Evolutionary conservation across 2,797 vertebrate genomes (phyloP).

Genomic region (Acanthurus tractus): DNA sequence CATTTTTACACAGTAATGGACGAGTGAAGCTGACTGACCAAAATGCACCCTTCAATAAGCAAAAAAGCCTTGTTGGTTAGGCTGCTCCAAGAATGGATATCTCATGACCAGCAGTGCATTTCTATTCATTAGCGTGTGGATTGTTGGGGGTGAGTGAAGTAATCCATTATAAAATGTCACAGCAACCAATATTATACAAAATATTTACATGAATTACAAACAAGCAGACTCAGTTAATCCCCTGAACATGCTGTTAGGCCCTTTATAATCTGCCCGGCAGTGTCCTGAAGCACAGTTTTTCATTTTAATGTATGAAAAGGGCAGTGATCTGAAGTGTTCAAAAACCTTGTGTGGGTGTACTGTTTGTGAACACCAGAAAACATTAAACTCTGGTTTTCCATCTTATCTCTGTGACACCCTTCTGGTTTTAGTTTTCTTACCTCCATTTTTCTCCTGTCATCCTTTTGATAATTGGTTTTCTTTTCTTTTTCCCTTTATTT

Average conservation of each 20-base stretch:
- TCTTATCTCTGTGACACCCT: slow-evolving; percentile 48
- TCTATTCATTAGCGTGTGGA: neutral
- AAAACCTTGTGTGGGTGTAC: slow-evolving; percentile 9
- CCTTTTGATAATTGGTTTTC: slow-evolving; percentile 49
- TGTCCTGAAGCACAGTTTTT: slow-evolving; percentile 34
- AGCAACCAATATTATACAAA: slow-evolving; percentile 12
- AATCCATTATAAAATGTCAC: slow-evolving; percentile 27
- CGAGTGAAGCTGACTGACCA: neutral
- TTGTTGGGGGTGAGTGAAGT: slow-evolving; percentile 6
- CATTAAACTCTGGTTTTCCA: slow-evolving; percentile 4
- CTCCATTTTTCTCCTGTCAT: slow-evolving; percentile 46
- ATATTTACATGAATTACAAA: slow-evolving; percentile 43
- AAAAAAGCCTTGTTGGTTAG: neutral
- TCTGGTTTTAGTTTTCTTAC: slow-evolving; percentile 51
- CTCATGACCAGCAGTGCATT: neutral
- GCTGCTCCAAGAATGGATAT: neutral
- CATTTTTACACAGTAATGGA: neutral
- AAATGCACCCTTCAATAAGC: neutral
- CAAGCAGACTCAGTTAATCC: slow-evolving; percentile 47
- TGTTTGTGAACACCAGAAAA: slow-evolving; percentile 3
- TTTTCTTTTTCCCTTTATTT: slow-evolving; percentile 42
- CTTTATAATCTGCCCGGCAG: slow-evolving; percentile 33
- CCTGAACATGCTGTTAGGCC: slow-evolving; percentile 39
- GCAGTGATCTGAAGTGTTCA: slow-evolving; percentile 19
- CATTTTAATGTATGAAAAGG: slow-evolving; percentile 25